Conservation (phyloP, 2,888 invertebrate genomes). For the Plebejus anna region DNA sequence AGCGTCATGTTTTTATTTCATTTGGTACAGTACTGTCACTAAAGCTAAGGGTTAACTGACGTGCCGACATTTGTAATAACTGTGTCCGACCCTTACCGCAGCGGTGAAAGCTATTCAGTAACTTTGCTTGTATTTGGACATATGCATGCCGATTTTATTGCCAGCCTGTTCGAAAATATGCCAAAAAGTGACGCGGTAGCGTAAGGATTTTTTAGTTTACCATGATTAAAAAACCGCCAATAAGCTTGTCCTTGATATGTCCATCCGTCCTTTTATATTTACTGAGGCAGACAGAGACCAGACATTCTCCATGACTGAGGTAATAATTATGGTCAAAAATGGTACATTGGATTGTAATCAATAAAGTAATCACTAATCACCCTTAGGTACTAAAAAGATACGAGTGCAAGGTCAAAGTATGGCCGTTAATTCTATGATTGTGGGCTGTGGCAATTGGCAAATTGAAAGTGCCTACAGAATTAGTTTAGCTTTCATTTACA, state of each 20-base stretch:
- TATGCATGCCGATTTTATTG: not conserved
- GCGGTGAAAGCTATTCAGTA: not conserved
- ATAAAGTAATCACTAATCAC: too few relatives aligned
- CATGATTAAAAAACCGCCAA: too few relatives aligned
- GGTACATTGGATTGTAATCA: too few relatives aligned
- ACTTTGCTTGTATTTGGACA: not conserved
- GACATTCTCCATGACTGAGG: too few relatives aligned
- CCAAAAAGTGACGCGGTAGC: not conserved
- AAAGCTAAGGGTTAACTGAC: constrained; percentile 44
- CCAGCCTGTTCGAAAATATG: not conserved
- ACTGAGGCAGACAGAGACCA: too few relatives aligned
- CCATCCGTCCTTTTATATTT: too few relatives aligned
- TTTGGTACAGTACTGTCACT: constrained; percentile 44
- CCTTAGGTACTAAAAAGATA: too few relatives aligned
- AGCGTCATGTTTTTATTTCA: constrained; percentile 44
- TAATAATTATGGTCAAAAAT: too few relatives aligned
- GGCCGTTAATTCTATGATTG: too few relatives aligned
- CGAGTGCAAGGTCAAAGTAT: too few relatives aligned
- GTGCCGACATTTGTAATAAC: constrained; percentile 37
- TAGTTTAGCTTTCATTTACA: not conserved
- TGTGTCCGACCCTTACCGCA: constrained; percentile 20
- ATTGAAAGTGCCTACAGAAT: not conserved
- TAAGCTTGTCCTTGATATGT: too few relatives aligned
- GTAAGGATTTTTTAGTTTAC: not conserved
- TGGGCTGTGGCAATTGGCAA: not conserved